A percentile compares a stretch with the other conserved stretches of the same genome.
phyloP scores from a whole-genome alignment of 1,140 invertebrate species.

The Drosophila paulistorum region DNA sequence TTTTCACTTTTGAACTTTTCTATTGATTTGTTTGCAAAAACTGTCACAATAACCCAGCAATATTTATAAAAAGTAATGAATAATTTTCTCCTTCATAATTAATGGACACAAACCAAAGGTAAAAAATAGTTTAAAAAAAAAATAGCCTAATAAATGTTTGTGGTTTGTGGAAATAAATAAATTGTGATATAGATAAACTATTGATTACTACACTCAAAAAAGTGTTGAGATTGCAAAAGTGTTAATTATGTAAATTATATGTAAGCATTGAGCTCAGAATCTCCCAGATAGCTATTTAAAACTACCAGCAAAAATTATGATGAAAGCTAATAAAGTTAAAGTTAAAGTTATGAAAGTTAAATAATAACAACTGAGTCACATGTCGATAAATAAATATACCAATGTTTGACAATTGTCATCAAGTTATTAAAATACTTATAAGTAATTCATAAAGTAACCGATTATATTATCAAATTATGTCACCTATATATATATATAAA shows the following conservation, averaged over 20 bases:
- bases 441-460: too few relatives aligned
- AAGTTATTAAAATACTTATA: too few relatives aligned
- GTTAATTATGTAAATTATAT: constrained; percentile 41
- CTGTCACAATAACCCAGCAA: constrained; percentile 4
- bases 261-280: not conserved
- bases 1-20: constrained; percentile 9
- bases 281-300: not conserved
- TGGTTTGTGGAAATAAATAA: constrained; percentile 34
- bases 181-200: constrained; percentile 5
- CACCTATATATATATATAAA: too few relatives aligned
- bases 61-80: constrained; percentile 10
- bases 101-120: constrained; percentile 29
- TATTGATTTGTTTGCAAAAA: constrained; percentile 37
- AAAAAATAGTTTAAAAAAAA: not conserved
- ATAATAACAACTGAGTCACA: too few relatives aligned
- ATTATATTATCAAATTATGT: too few relatives aligned
- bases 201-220: constrained; percentile 22
- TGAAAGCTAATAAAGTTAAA: too few relatives aligned
- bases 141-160: constrained; percentile 17
- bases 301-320: not conserved
- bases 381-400: too few relatives aligned
- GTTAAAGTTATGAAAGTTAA: too few relatives aligned
- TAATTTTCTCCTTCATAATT: constrained; percentile 36
- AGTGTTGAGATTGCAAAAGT: constrained; percentile 42
- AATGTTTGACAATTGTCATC: too few relatives aligned